These are phyloP conservation scores for Anthoscopus minutus DNA, from an alignment of 2,113 vertebrate genomes.

Conservation along the genomic window DNA sequence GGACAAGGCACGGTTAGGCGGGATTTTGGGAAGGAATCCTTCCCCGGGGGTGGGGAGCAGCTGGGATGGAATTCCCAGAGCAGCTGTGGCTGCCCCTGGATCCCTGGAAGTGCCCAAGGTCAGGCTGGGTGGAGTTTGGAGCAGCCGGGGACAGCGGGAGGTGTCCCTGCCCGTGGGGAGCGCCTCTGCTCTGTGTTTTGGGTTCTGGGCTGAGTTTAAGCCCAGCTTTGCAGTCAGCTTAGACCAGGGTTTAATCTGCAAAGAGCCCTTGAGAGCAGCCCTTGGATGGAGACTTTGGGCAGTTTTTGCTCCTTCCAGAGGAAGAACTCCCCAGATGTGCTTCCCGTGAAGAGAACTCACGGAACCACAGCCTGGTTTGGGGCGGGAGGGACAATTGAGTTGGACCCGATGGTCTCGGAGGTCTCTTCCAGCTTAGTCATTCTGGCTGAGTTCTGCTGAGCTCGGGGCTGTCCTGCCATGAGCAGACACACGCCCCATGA, in stretches of 20 bases:
- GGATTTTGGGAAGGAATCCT: not conserved
- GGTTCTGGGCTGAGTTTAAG: fast-evolving
- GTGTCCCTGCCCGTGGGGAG: not conserved
- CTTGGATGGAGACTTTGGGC: not conserved
- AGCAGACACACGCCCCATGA: too few species aligned
- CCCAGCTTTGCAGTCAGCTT: not conserved
- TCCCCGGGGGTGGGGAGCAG: not conserved
- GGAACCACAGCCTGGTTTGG: not conserved
- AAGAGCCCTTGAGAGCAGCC: not conserved
- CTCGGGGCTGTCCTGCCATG: too few species aligned
- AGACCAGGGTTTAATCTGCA: not conserved
- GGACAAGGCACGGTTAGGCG: not conserved
- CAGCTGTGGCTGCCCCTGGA: not conserved
- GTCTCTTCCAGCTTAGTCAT: too few species aligned
- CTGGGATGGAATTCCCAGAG: not conserved
- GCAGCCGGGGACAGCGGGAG: fast-evolving
- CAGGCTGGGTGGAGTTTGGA: not conserved
- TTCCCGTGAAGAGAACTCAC: too few species aligned
- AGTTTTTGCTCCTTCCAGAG: not conserved
- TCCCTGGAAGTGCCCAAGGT: not conserved
- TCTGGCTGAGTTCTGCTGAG: too few species aligned
- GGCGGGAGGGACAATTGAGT: too few species aligned
- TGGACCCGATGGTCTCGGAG: too few species aligned
- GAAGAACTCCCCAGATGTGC: not conserved
- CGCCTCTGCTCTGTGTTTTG: fast-evolving